Evolutionary conservation across 2,888 invertebrate species (phyloP).

Genomic region (Diloba caeruleocephala): DNA sequence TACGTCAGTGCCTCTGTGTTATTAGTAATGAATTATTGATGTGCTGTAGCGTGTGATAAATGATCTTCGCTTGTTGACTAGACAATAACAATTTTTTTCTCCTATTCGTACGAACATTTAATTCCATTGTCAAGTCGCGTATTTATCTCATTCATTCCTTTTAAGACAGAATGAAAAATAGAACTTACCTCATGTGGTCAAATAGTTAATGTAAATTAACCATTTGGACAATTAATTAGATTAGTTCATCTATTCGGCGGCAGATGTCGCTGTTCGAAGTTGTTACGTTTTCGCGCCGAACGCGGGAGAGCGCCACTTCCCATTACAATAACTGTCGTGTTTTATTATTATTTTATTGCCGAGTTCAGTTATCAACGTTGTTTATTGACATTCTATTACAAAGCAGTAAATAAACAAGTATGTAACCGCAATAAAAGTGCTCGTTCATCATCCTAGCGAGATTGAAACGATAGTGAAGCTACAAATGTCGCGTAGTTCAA

Average conservation of each 20-base stretch:
- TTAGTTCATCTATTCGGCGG: constrained; percentile 68
- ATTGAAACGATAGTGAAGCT: constrained; percentile 79
- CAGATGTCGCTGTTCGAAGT: constrained; percentile 75
- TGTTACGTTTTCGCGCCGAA: constrained; percentile 49
- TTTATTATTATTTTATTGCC: constrained; percentile 79
- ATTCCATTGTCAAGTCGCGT: constrained; percentile 40
- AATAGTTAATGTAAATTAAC: constrained; percentile 12
- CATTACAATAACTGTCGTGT: constrained; percentile 65
- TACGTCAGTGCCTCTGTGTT: constrained; percentile 82
- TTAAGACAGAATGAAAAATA: constrained; percentile 15
- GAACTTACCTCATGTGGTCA: not conserved
- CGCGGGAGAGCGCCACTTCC: constrained; percentile 64
- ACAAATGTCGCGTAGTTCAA: constrained; percentile 74
- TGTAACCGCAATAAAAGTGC: constrained; percentile 80
- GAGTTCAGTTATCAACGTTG: constrained; percentile 71
- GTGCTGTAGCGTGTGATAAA: constrained; percentile 75
- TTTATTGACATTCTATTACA: constrained; percentile 83
- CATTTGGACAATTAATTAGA: constrained; percentile 37
- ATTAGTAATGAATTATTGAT: constrained; percentile 87
- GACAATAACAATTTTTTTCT: constrained; percentile 64
- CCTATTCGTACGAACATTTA: constrained; percentile 41
- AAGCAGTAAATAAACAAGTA: constrained; percentile 80
- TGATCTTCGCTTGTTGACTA: constrained; percentile 73
- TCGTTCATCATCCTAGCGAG: constrained; percentile 77
- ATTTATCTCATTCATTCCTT: not conserved